phyloP scores from a whole-genome alignment of 2,113 vertebrate species.

The Melanostigma gelatinosum region DNA sequence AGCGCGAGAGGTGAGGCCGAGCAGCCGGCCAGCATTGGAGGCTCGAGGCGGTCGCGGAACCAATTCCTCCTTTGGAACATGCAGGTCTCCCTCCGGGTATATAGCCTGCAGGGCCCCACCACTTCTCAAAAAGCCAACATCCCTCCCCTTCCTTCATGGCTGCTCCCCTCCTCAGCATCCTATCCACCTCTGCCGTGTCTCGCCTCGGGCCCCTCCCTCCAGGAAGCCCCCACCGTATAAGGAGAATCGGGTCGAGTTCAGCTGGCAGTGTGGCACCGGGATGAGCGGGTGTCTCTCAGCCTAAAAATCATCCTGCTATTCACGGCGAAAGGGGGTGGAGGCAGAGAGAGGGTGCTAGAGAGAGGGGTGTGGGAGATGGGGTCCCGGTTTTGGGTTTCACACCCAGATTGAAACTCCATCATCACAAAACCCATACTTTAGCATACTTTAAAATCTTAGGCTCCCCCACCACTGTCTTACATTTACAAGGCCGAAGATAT shows the following conservation, averaged over 20 bases:
- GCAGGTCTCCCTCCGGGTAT: constrained; percentile 52
- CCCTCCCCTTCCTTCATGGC: constrained; percentile 42
- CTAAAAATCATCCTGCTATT: constrained; percentile 73
- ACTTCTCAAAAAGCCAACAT: constrained; percentile 34
- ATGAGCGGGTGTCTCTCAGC: constrained; percentile 1
- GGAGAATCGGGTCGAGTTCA: constrained; percentile 62
- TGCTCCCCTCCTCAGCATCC: constrained; percentile 37
- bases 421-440: constrained; percentile 56
- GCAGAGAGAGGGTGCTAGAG: not conserved
- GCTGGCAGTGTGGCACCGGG: constrained; percentile 18
- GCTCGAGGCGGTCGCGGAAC: constrained; percentile 9
- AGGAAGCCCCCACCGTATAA: constrained; percentile 76
- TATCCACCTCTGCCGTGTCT: constrained; percentile 18
- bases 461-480: constrained; percentile 1
- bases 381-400: constrained; percentile 73
- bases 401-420: constrained; percentile 54
- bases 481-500: constrained; percentile 30
- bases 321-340: constrained; percentile 27
- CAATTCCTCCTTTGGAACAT: constrained; percentile 43
- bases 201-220: constrained; percentile 29
- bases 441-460: constrained; percentile 29
- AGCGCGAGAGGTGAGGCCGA: constrained; percentile 4
- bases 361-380: not conserved
- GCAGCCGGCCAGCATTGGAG: constrained; percentile 5
- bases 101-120: constrained; percentile 58